Base-by-base conservation (phyloP, 2,888 invertebrate genomes). In the Spisula subtruncata region DNA sequence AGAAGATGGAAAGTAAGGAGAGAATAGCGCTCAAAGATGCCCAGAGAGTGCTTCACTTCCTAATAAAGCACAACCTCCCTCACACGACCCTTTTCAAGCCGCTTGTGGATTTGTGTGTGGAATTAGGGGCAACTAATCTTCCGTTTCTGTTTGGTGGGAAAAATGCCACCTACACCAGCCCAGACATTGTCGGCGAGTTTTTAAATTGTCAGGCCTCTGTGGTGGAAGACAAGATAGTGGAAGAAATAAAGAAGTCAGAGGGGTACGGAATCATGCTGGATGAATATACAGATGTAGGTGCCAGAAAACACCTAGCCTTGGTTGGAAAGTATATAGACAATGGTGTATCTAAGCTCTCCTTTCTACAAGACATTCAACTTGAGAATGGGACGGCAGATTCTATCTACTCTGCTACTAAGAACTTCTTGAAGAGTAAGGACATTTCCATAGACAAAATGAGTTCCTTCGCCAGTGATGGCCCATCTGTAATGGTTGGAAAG, bases 401-500 rank as follows among this genome's bases (percentile, higher is more conserved):
- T 16, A 91, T 92, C 16, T 88, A 89, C 35, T 32, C 56, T 20
- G 16, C 82, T 5, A 82, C 89, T 56, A 86, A 89, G 32, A 20
- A 56, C 8, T 54, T 82, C 29, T 51, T 90, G n/a, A 12, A 54
- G 12, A 25, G 25, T 14, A 66, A 48, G 54, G 56, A 18, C 1
- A 84, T 91, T 12, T 41, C 48, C 6, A 35, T 88, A 1, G 18
- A 56, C 12, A 84, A 86, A 20, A 88, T 91, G 85, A 83, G 83
- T 18, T 91, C 89, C 10, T 92, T 92, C 85, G 90, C 87, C 20
- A 88, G 91, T 87, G 91, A 90, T 81, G 91, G 92, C 54, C 87
- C 87, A 1, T 86, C 83, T 51, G 90, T 92, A 16, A 92, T 92
- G 88, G 80, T 89, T 6, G 89, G 87, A 56, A 88, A 86, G 81